These are phyloP conservation scores for Centruroides vittatus DNA, from an alignment of 1,140 invertebrate species.

Conservation along the genomic window DNA sequence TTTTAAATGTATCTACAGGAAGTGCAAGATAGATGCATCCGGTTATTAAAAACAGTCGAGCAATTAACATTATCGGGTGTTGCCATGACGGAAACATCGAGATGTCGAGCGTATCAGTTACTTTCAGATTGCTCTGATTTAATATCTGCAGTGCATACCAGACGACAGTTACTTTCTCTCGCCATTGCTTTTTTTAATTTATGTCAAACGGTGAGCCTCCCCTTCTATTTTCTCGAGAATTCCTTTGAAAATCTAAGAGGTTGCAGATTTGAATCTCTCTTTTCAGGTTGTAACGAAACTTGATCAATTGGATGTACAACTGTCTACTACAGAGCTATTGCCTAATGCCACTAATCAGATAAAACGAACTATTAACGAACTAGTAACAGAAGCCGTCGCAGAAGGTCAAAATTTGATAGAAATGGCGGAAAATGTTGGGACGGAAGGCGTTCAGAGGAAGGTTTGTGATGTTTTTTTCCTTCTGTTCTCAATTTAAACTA, in stretches of 20 bases:
- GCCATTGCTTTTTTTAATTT: conserved; percentile 58
- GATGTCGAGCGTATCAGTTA: conserved; percentile 51
- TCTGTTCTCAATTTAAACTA: neutral
- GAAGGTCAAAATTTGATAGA: conserved; percentile 58
- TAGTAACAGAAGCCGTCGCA: conserved; percentile 43
- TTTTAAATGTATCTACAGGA: conserved; percentile 30
- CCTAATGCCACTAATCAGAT: conserved; percentile 42
- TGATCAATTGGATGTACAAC: conserved; percentile 59
- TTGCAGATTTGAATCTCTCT: neutral
- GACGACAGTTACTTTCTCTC: conserved; percentile 47
- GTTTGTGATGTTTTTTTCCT: conserved; percentile 17
- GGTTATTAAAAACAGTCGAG: conserved; percentile 62
- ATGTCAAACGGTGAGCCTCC: conserved; percentile 44
- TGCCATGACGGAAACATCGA: conserved; percentile 41
- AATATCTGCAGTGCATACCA: conserved; percentile 50
- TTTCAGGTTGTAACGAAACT: conserved; percentile 52
- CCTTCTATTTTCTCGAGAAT: neutral
- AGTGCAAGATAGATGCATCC: conserved; percentile 56
- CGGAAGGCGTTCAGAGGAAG: conserved; percentile 44
- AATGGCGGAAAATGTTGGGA: conserved; percentile 40
- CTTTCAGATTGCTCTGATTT: conserved; percentile 59
- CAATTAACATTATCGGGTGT: conserved; percentile 51
- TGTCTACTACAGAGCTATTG: conserved; percentile 34
- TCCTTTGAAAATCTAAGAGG: neutral
- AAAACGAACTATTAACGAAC: conserved; percentile 45